phyloP scores from a whole-genome alignment of 2,797 vertebrate species.

The Euthynnus affinis region DNA sequence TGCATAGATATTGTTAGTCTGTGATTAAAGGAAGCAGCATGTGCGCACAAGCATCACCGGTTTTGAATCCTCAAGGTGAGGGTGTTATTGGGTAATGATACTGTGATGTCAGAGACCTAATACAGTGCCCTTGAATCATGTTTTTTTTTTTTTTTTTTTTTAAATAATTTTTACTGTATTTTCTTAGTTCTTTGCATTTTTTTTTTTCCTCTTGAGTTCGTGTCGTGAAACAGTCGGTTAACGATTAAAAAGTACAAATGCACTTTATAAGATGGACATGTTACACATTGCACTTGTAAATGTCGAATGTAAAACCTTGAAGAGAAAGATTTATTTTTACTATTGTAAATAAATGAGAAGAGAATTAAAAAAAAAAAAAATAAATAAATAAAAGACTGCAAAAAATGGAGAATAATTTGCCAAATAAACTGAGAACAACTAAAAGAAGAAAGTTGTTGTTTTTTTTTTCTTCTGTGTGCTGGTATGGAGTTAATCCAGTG shows the following conservation, averaged over 20 bases:
- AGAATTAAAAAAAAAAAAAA: conserved; percentile 40
- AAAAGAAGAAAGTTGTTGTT: conserved; percentile 38
- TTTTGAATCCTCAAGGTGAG: conserved; percentile 20
- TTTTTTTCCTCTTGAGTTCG: conserved; percentile 46
- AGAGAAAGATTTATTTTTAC: conserved; percentile 95
- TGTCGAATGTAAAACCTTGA: conserved; percentile 92
- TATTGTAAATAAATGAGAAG: conserved; percentile 89
- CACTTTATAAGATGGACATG: conserved; percentile 88
- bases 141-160: conserved; percentile 18
- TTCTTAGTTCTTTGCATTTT: neutral
- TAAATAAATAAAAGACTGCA: conserved; percentile 43
- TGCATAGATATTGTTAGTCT: conserved; percentile 58
- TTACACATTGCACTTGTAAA: conserved; percentile 93
- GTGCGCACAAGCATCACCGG: conserved; percentile 47
- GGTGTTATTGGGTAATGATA: conserved; percentile 60
- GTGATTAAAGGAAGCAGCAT: conserved; percentile 38
- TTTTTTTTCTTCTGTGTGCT: conserved; percentile 24
- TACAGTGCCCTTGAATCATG: conserved; percentile 63
- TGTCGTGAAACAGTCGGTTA: conserved; percentile 74
- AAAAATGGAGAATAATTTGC: conserved; percentile 77
- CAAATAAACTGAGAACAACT: conserved; percentile 82
- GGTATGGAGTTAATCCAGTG: conserved; percentile 2
- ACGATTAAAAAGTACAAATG: conserved; percentile 83
- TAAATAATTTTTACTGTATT: conserved; percentile 27
- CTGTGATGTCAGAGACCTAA: conserved; percentile 79